A percentile compares a stretch with the other conserved stretches of the same genome.
phyloP scores from a whole-genome alignment of 2,113 vertebrate genomes.

The Callithrix jacchus region DNA sequence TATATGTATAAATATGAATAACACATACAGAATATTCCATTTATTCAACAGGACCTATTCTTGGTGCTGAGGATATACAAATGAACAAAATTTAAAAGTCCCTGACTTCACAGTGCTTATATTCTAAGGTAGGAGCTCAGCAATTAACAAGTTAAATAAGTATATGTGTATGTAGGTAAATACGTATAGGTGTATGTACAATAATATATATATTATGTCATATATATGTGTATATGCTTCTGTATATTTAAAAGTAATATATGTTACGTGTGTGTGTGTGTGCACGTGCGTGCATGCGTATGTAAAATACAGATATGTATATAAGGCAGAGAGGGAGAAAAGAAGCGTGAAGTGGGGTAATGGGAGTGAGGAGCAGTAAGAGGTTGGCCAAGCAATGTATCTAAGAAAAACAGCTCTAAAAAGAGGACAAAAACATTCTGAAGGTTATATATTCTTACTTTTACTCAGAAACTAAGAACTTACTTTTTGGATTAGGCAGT shows the following conservation, averaged over 20 bases:
- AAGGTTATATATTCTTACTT: neutral
- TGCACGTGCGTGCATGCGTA: neutral
- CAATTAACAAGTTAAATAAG: neutral
- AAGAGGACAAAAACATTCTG: neutral
- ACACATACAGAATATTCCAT: neutral
- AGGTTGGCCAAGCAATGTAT: neutral
- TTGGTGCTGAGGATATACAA: neutral
- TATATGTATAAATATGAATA: neutral
- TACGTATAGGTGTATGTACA: neutral
- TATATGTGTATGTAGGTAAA: neutral
- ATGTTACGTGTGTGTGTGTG: neutral
- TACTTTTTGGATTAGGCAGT: conserved; percentile 87
- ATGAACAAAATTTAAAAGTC: neutral
- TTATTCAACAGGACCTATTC: neutral
- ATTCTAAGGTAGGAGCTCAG: neutral
- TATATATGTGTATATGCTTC: neutral
- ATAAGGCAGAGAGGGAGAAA: conserved; percentile 8
- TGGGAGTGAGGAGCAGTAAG: neutral
- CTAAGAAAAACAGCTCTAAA: conserved; percentile 15
- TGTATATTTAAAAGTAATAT: neutral
- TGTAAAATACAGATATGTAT: neutral
- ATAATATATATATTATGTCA: neutral
- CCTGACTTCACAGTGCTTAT: neutral
- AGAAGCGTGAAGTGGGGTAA: neutral
- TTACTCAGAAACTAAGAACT: neutral